A percentile compares a stretch with the other conserved stretches of the same genome.
Evolutionary conservation across 2,113 vertebrate genomes (phyloP).

Genomic region (Plestiodon gilberti): DNA sequence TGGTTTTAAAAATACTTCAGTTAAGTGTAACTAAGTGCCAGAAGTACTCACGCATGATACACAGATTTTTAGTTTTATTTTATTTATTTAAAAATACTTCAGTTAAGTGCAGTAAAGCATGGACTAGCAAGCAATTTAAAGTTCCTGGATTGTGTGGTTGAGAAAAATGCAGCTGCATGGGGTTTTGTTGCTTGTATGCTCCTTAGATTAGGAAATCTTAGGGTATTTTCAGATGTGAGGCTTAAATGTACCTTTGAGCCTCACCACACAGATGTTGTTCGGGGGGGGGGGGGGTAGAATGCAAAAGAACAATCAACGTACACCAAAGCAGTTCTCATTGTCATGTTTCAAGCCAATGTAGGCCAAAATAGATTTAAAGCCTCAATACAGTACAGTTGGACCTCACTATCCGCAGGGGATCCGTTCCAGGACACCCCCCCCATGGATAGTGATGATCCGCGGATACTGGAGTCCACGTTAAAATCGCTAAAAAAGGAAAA

Average conservation of each 20-base stretch:
- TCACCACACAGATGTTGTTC: neutral
- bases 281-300: neutral
- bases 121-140: neutral
- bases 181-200: neutral
- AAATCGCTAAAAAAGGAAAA: too few species aligned
- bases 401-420: too few species aligned
- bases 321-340: neutral
- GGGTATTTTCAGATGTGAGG: neutral
- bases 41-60: too few species aligned
- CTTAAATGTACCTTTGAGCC: neutral
- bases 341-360: neutral
- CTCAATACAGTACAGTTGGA: too few species aligned
- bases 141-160: neutral
- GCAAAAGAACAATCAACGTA: neutral
- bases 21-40: neutral
- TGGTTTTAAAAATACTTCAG: neutral
- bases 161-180: too few species aligned
- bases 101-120: neutral
- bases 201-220: neutral
- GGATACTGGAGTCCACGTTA: too few species aligned
- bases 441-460: too few species aligned
- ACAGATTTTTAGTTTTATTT: too few species aligned
- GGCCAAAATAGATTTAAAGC: neutral
- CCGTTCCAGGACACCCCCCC: too few species aligned
- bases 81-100: neutral